Base-by-base conservation (phyloP, 2,888 invertebrate species). In the Netelia melanura region DNA sequence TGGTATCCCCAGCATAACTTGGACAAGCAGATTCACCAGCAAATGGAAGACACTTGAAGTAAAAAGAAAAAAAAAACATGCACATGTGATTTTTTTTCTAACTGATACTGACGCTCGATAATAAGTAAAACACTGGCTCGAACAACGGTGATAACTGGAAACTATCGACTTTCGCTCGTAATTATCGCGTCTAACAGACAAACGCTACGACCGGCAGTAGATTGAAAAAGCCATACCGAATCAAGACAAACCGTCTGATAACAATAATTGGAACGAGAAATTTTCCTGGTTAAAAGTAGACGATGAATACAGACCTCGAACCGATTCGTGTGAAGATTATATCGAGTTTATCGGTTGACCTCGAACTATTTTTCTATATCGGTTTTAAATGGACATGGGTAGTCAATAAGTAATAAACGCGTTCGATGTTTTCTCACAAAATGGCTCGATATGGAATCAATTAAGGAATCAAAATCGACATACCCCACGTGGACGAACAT, bases 401-500 rank as follows among this genome's bases (percentile, higher is more conserved):
- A 65, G 44, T 64, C 64, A 21, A 65, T 23, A 65, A 72, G 25
- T 44, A 11, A 62, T 14, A 30, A 71, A 78, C 30, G 17, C 61
- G 56, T 56, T 10, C 23, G 23, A 64, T 11, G 38, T 17, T 9
- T 2, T 56, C 14, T 14, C 56, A 56, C 6, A 8, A 21, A 48
- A 48, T 44, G 52, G 17, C 72, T 44, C 23, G 58, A 77, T 61
- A 81, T 77, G 72, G 84, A 11, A 30, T 43, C 23, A 52, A 74
- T 84, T 81, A 17, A n/a, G n/a, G 61, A 64, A 62, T 52, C 78
- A 38, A 23, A 54, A 23, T 68, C 5, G 75, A 91, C 96, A 95
- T 93, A 97, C 97, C 98, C 98, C 85, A 98, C 97, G 94, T 99
- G 99, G 30, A 99, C 98, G 92, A 99, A 97, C 98, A 99, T 99